phyloP scores from a whole-genome alignment of 2,888 invertebrate genomes.

The Agrochola lota region DNA sequence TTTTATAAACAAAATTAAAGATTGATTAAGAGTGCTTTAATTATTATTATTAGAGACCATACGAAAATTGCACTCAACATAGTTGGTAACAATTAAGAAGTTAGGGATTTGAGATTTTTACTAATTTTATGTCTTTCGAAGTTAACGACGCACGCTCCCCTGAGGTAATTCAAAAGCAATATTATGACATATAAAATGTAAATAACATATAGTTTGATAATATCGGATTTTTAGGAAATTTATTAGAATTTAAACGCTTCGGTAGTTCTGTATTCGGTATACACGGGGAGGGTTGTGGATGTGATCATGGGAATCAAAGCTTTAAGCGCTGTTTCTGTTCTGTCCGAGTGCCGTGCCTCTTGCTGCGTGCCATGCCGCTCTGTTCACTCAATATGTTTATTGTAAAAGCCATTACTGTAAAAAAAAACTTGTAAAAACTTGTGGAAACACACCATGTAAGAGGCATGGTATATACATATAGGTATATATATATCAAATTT shows the following conservation, averaged over 20 bases:
- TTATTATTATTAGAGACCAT: slow-evolving; percentile 85
- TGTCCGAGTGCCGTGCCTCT: slow-evolving; percentile 82
- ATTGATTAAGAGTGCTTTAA: slow-evolving; percentile 88
- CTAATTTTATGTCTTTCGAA: slow-evolving; percentile 86
- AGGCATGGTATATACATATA: slow-evolving; percentile 80
- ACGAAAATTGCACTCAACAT: slow-evolving; percentile 85
- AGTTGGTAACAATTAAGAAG: slow-evolving; percentile 84
- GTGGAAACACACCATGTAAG: slow-evolving; percentile 64
- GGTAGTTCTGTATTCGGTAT: slow-evolving; percentile 83
- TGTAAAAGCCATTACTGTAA: slow-evolving; percentile 53
- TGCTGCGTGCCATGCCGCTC: slow-evolving; percentile 51
- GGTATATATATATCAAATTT: slow-evolving; percentile 78
- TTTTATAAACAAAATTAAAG: slow-evolving; percentile 86
- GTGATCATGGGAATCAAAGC: slow-evolving; percentile 90
- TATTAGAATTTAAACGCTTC: slow-evolving; percentile 88
- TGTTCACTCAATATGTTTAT: slow-evolving; percentile 24
- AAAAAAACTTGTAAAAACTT: slow-evolving; percentile 18
- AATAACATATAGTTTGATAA: slow-evolving; percentile 90
- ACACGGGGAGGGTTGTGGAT: slow-evolving; percentile 83
- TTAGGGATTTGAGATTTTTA: slow-evolving; percentile 89
- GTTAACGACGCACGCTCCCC: slow-evolving; percentile 88
- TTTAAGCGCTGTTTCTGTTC: slow-evolving; percentile 88
- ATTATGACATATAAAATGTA: slow-evolving; percentile 90
- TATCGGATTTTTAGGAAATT: slow-evolving; percentile 89
- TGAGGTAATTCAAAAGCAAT: slow-evolving; percentile 90